A percentile compares a stretch with the other conserved stretches of the same genome.
phyloP scores from a whole-genome alignment of 2,797 vertebrate genomes.

The Lateolabrax maculatus region DNA sequence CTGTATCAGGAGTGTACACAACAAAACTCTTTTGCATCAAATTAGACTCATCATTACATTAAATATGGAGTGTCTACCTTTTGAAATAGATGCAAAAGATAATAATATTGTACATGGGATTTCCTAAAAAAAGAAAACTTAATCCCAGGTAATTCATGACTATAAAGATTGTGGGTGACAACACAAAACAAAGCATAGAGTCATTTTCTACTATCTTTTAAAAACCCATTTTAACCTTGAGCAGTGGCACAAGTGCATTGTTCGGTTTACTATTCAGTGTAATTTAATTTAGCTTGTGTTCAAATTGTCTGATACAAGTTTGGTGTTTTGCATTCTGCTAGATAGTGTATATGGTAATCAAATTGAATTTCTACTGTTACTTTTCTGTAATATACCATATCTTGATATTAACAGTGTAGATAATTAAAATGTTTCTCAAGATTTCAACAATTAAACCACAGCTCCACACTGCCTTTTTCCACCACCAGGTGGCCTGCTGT shows the following conservation, averaged over 20 bases:
- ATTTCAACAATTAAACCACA: slow-evolving; percentile 20
- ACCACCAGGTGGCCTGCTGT: slow-evolving; percentile 49
- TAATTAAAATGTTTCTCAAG: neutral
- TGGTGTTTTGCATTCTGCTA: neutral
- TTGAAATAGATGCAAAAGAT: neutral
- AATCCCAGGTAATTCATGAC: neutral
- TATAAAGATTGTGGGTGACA: neutral
- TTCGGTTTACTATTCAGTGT: neutral
- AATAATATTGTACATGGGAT: neutral
- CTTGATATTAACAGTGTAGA: neutral
- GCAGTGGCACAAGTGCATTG: neutral
- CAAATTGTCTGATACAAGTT: neutral
- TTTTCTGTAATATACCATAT: neutral
- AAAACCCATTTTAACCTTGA: neutral
- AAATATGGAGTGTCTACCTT: neutral
- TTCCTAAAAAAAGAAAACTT: neutral
- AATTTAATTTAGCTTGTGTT: neutral
- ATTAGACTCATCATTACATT: neutral
- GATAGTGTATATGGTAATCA: neutral
- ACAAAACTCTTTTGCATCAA: neutral
- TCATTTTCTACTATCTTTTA: neutral
- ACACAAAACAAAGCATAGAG: neutral
- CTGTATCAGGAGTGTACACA: slow-evolving; percentile 22
- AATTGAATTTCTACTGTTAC: neutral
- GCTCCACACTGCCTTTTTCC: slow-evolving; percentile 29